These are phyloP conservation scores for Triplophysa bombifrons DNA, from an alignment of 2,797 vertebrate genomes.

Conservation along the genomic window DNA sequence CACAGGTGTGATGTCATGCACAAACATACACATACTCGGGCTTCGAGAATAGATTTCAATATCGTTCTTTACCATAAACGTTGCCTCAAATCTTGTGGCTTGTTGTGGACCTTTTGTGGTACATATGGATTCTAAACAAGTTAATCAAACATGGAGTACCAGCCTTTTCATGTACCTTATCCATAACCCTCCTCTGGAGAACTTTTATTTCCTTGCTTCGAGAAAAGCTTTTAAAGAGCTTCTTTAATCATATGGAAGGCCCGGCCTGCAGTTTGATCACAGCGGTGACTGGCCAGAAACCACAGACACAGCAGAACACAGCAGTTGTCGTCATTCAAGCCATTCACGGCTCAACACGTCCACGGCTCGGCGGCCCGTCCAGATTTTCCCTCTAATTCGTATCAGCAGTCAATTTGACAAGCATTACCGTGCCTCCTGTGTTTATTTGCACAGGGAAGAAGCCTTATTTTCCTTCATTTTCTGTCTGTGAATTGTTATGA, in stretches of 20 bases:
- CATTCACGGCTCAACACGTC: slow-evolving; percentile 2
- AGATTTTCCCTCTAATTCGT: background rate
- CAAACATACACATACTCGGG: background rate
- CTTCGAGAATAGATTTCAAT: too few species aligned
- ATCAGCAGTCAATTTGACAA: slow-evolving; percentile 19
- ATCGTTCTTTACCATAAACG: too few species aligned
- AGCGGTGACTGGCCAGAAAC: background rate
- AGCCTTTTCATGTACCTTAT: too few species aligned
- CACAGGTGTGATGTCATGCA: slow-evolving; percentile 76
- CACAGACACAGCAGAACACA: background rate
- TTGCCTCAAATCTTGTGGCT: too few species aligned
- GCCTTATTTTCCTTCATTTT: background rate
- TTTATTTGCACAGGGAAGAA: background rate
- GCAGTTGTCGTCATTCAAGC: background rate
- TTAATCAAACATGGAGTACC: too few species aligned
- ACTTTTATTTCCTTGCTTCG: background rate
- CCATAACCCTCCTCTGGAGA: background rate
- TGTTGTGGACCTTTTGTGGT: too few species aligned
- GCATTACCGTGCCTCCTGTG: background rate
- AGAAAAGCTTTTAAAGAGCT: slow-evolving; percentile 18
- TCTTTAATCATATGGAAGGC: background rate
- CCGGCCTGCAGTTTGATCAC: too few species aligned
- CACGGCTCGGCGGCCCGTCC: background rate
- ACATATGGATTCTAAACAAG: too few species aligned
- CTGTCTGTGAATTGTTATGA: slow-evolving; percentile 5